Base-by-base conservation (phyloP, 2,888 invertebrate species). In the Apotomis betuletana region DNA sequence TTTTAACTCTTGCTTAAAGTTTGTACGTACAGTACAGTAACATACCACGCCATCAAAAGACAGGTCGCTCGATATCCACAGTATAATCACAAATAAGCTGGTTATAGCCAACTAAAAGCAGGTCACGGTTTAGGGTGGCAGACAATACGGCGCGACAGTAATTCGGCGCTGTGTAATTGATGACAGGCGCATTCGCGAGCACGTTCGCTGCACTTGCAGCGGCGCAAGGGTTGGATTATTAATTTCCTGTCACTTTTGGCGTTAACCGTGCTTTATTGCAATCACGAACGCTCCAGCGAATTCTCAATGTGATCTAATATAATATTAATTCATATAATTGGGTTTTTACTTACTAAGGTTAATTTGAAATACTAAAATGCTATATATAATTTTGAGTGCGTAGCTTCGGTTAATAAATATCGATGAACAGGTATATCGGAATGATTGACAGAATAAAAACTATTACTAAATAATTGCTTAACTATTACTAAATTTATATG, bases 121-220 rank as follows among this genome's bases (percentile, higher is more conserved):
- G 74, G 74, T 75, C 74, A 75, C 64, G 60, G 57, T 36, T 44
- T 64, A 59, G 71, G 75, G 75, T 64, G 52, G 61, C 60, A 64
- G 73, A 76, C 75, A 76, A 74, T 71, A 70, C 58, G 60, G n/a
- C 13, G 59, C 75, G 79, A 78, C 78, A 77, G 72, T 77, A 79
- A 79, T 77, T 72, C 77, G 64, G 63, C 12, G 67, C 58, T 52
- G 57, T 51, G 75, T 76, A 76, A 79, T 77, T 78, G 77, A 79
- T 79, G 79, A 74, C 69, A 65, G 51, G 52, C 70, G 75, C 62
- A 77, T 77, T 77, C 77, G 63, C 58, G 60, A 73, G 67, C 78
- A 78, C 78, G 78, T 70, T 70, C 74, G 57, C 59, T 49, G 74
- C 78, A 78, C 78, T 78, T 78, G 78, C 69, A 63, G 51, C 38